These are phyloP conservation scores for Betta splendens DNA, from an alignment of 2,797 vertebrate species.

Conservation along the genomic window DNA sequence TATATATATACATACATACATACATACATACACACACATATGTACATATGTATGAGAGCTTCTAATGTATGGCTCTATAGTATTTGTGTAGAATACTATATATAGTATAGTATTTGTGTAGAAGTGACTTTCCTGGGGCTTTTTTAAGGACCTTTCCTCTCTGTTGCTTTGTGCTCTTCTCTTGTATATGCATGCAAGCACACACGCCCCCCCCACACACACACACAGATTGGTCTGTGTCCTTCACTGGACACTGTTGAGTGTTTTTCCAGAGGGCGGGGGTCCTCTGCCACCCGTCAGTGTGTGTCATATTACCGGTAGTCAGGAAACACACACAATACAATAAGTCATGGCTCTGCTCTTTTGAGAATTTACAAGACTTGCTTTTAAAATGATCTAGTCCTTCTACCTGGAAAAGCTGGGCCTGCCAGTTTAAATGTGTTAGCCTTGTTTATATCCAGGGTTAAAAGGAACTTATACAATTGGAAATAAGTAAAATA, in stretches of 20 bases:
- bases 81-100: slow-evolving; percentile 27
- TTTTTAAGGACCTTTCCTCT: slow-evolving; percentile 17
- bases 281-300: slow-evolving; percentile 38
- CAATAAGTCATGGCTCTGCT: slow-evolving; percentile 4
- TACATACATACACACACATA: slow-evolving; percentile 37
- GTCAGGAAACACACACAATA: slow-evolving; percentile 19
- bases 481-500: too few relatives aligned
- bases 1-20: too few relatives aligned
- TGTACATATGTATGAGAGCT: slow-evolving; percentile 28
- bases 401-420: neutral
- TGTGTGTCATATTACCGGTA: slow-evolving; percentile 44
- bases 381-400: slow-evolving; percentile 2
- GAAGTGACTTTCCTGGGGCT: slow-evolving; percentile 11
- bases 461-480: too few relatives aligned
- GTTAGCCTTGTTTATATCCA: too few relatives aligned
- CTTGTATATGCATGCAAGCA: neutral
- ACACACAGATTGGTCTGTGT: slow-evolving; percentile 54
- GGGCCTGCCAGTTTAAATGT: neutral
- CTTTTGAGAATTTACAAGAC: too few relatives aligned
- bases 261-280: slow-evolving; percentile 48
- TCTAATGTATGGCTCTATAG: slow-evolving; percentile 8
- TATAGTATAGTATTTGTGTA: slow-evolving; percentile 27
- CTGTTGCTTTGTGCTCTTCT: slow-evolving; percentile 13
- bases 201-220: slow-evolving; percentile 3
- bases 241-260: slow-evolving; percentile 57